Conservation (phyloP, 1,140 invertebrate genomes). For the Dreissena rostriformis region DNA sequence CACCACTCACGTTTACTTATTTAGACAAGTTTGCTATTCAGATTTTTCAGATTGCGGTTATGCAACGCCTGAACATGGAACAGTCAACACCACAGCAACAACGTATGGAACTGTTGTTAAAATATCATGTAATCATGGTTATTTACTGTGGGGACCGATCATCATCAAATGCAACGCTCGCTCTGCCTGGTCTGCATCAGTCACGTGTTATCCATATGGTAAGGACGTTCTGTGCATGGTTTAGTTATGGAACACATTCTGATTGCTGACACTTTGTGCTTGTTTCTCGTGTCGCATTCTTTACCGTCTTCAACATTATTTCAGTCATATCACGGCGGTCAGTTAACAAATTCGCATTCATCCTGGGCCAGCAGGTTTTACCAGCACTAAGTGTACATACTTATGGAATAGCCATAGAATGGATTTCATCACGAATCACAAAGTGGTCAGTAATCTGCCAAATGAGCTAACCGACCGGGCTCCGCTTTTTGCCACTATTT, state of each 20-base stretch:
- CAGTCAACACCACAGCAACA: neutral
- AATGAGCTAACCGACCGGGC: too few relatives aligned
- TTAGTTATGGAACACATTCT: neutral
- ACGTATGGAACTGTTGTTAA: constrained; percentile 19
- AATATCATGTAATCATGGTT: constrained; percentile 16
- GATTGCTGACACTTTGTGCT: neutral
- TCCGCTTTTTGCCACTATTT: neutral
- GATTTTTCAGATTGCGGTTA: constrained; percentile 17
- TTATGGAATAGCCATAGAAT: neutral
- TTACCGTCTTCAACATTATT: too few relatives aligned
- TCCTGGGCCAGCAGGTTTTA: neutral
- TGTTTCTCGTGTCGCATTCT: too few relatives aligned
- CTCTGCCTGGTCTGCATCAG: neutral
- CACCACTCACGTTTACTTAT: too few relatives aligned
- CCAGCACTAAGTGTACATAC: neutral
- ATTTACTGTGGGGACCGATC: neutral
- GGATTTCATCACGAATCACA: neutral
- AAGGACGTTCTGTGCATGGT: neutral
- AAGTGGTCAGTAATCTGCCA: too few relatives aligned
- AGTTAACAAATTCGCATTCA: neutral
- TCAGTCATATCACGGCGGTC: too few relatives aligned
- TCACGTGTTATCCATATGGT: neutral
- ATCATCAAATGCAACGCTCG: neutral
- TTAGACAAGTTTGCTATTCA: too few relatives aligned
- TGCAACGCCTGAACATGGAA: neutral